Percentiles rank a stretch among this genome's conserved stretches.
Evolutionary conservation across 2,113 vertebrate genomes (phyloP).

Genomic region (Leucopsar rothschildi): DNA sequence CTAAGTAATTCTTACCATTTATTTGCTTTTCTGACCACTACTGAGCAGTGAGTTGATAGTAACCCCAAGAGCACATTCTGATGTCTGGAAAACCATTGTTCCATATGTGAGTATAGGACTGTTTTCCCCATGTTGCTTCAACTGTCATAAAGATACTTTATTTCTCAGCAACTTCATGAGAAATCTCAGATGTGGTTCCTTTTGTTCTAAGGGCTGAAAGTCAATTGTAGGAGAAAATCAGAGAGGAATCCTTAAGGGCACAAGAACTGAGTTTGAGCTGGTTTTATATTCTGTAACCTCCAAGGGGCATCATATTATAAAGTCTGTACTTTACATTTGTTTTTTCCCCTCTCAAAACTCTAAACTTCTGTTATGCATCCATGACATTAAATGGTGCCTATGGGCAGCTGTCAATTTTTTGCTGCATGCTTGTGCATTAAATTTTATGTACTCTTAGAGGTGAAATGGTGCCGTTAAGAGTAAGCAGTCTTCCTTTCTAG

Average conservation of each 20-base stretch:
- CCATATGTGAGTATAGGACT: neutral
- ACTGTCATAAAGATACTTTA: neutral
- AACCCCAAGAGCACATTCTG: neutral
- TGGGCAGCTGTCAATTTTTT: constrained; percentile 22
- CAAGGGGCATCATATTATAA: neutral
- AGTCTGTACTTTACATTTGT: neutral
- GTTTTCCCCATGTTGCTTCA: neutral
- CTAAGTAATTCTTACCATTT: neutral
- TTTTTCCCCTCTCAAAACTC: neutral
- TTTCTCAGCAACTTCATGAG: neutral
- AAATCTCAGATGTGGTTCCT: neutral
- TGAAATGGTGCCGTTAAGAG: neutral
- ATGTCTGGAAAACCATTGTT: neutral
- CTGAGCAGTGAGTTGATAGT: neutral
- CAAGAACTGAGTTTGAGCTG: neutral
- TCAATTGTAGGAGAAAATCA: constrained; percentile 44
- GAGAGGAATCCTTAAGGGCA: neutral
- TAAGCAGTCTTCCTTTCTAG: neutral
- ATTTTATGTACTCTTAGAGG: constrained; percentile 20
- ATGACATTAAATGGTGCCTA: neutral
- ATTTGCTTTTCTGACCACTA: neutral
- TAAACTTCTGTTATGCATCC: constrained; percentile 1
- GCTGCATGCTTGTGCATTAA: neutral
- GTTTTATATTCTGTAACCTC: neutral
- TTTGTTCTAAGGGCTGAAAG: constrained; percentile 18